Conservation (phyloP, 1,140 invertebrate genomes). For the Lordiphosa clarofinis region DNA sequence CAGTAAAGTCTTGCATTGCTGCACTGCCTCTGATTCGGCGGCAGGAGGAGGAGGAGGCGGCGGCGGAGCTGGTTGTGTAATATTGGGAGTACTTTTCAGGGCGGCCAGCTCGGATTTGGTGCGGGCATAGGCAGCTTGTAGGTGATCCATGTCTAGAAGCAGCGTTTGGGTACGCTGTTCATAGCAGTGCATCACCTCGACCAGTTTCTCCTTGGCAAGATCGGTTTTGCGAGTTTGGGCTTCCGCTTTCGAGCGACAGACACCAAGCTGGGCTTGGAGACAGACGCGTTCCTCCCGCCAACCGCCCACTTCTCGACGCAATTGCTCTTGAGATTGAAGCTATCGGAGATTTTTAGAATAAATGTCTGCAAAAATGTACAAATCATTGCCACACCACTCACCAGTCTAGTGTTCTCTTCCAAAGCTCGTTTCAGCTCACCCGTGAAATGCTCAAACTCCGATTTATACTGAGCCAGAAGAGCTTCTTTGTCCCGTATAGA, state of each 20-base stretch:
- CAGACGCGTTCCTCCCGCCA: constrained; percentile 75
- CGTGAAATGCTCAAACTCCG: constrained; percentile 83
- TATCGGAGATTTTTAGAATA: constrained; percentile 55
- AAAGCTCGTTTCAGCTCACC: constrained; percentile 83
- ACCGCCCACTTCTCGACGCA: constrained; percentile 81
- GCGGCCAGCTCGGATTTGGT: constrained; percentile 82
- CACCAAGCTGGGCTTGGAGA: constrained; percentile 69
- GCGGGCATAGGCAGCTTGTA: constrained; percentile 82
- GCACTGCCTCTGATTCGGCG: constrained; percentile 81
- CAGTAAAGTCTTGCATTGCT: constrained; percentile 84
- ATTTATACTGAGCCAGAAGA: constrained; percentile 83
- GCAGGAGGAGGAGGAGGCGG: constrained; percentile 29
- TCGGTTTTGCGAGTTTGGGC: constrained; percentile 79
- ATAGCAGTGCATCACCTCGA: constrained; percentile 83
- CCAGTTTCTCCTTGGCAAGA: constrained; percentile 82
- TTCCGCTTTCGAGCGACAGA: constrained; percentile 71
- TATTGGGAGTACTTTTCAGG: constrained; percentile 77
- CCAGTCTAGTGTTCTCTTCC: constrained; percentile 83
- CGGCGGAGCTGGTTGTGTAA: constrained; percentile 2
- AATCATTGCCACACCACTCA: not conserved
- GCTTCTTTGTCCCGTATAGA: constrained; percentile 84
- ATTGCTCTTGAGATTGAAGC: constrained; percentile 81
- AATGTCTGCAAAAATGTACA: no score
- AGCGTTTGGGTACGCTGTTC: constrained; percentile 83
- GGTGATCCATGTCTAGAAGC: constrained; percentile 82